A percentile compares a stretch with the other conserved stretches of the same genome.
Conservation (phyloP, 2,113 vertebrate genomes). For the Coturnix japonica region DNA sequence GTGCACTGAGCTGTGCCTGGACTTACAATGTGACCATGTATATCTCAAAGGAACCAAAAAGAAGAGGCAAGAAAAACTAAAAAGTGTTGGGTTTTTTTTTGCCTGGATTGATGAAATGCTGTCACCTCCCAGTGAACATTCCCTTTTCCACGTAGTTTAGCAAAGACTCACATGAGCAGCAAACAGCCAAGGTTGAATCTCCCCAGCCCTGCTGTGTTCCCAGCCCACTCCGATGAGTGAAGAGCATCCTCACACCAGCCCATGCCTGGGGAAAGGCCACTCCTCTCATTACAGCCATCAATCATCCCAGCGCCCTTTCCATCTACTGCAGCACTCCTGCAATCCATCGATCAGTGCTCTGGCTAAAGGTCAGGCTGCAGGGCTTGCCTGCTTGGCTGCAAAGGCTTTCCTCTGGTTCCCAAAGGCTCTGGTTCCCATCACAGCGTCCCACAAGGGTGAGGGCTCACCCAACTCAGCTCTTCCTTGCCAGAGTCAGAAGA, state of each 20-base stretch:
- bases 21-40: neutral
- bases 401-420: too few species aligned
- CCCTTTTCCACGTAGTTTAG: neutral
- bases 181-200: neutral
- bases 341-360: neutral
- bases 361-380: neutral
- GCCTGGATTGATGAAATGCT: neutral
- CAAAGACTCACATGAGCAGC: neutral
- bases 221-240: neutral
- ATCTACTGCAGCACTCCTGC: neutral
- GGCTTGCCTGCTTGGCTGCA: neutral
- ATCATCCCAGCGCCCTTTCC: neutral
- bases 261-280: neutral
- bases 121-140: neutral
- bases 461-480: neutral
- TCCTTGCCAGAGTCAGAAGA: neutral
- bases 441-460: neutral
- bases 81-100: neutral
- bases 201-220: neutral
- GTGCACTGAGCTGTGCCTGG: neutral
- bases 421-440: too few species aligned
- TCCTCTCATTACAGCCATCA: neutral
- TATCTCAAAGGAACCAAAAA: neutral
- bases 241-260: accelerated
- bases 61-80: neutral